phyloP scores from a whole-genome alignment of 1,140 invertebrate genomes.

The Myzus persicae region DNA sequence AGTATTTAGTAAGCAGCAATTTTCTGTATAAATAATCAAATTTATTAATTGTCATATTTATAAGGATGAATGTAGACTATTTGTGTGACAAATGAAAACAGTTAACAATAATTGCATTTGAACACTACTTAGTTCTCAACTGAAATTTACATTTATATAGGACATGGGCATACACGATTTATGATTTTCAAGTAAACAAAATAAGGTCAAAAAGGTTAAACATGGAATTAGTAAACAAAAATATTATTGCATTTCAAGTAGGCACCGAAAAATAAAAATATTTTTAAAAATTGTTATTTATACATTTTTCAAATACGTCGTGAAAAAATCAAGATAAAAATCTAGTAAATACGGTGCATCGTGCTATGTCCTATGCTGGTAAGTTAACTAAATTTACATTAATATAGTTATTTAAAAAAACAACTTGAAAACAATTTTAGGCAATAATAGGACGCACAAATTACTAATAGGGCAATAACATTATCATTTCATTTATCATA shows the following conservation, averaged over 20 bases:
- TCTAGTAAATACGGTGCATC: background rate
- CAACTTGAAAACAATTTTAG: background rate
- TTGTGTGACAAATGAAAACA: background rate
- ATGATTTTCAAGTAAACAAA: background rate
- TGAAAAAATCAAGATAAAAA: background rate
- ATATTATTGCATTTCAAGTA: background rate
- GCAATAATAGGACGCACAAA: background rate
- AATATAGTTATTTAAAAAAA: no score
- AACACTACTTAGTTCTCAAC: background rate
- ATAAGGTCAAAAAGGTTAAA: constrained; percentile 49
- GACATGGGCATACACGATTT: background rate
- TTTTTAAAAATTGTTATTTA: background rate
- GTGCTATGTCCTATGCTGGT: background rate
- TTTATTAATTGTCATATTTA: constrained; percentile 67
- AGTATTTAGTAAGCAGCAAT: constrained; percentile 90
- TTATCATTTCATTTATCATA: no score
- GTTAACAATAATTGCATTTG: background rate
- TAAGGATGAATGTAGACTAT: background rate
- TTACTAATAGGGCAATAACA: background rate
- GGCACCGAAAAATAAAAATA: background rate
- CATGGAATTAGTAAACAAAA: background rate
- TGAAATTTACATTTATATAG: background rate
- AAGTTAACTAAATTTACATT: background rate
- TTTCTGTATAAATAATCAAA: constrained; percentile 90
- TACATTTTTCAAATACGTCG: background rate